Conservation (phyloP, 2,113 vertebrate species). For the Rhea americana region DNA sequence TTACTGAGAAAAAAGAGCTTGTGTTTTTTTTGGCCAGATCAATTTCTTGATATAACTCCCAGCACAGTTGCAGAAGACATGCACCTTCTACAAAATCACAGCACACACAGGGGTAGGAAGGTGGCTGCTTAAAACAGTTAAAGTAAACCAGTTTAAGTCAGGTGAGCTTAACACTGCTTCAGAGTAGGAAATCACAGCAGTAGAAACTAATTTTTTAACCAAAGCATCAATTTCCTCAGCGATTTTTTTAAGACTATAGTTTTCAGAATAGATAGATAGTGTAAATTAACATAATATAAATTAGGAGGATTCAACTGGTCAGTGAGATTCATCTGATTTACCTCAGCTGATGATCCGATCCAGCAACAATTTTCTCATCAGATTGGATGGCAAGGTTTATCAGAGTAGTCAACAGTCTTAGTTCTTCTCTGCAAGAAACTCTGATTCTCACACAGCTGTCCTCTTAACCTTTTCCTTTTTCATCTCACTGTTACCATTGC, state of each 20-base stretch:
- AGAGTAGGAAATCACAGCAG: background rate
- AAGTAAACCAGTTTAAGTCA: no score
- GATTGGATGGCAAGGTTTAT: background rate
- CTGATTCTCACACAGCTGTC: background rate
- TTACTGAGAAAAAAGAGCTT: background rate
- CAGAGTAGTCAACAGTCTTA: background rate
- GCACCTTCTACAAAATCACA: background rate
- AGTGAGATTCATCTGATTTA: background rate
- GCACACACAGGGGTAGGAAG: background rate
- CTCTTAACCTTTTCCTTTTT: background rate
- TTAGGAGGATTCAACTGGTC: background rate
- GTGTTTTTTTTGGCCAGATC: background rate
- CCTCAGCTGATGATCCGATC: background rate
- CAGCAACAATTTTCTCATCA: background rate
- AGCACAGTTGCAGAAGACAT: background rate
- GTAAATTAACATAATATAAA: background rate
- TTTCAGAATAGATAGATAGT: background rate
- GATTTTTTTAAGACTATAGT: background rate
- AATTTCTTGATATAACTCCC: background rate
- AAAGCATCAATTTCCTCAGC: background rate
- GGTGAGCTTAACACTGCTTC: background rate
- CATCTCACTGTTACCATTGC: background rate
- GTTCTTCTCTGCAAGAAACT: background rate
- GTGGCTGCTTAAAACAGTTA: background rate
- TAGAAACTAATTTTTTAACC: background rate